Evolutionary conservation across 1,140 invertebrate species (phyloP).

Genomic region (Aradophagus sp.): DNA sequence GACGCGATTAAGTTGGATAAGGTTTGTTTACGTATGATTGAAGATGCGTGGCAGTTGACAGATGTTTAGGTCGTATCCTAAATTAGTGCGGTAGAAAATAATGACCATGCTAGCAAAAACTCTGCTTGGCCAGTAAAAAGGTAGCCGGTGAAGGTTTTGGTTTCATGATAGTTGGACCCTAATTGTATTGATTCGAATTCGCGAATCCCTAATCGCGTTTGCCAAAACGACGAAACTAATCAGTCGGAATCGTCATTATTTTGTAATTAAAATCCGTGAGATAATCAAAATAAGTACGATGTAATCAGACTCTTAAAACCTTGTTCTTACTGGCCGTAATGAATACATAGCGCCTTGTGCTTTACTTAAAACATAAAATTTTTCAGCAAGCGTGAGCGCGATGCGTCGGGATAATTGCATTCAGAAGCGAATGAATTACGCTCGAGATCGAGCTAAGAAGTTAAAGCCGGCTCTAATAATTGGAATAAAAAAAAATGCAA

Average conservation of each 20-base stretch:
- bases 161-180: neutral
- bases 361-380: constrained; percentile 19
- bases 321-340: constrained; percentile 3
- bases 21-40: too few species aligned
- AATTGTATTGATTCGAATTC: neutral
- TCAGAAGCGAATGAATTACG: constrained; percentile 35
- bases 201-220: neutral
- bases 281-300: neutral
- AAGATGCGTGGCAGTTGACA: too few species aligned
- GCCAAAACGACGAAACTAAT: too few species aligned
- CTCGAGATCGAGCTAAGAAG: constrained; percentile 46
- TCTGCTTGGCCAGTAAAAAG: too few species aligned
- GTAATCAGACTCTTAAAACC: constrained; percentile 3
- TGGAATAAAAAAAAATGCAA: constrained; percentile 49
- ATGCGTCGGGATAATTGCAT: constrained; percentile 30
- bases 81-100: too few species aligned
- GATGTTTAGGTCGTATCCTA: too few species aligned
- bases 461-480: constrained; percentile 40
- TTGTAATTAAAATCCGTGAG: neutral
- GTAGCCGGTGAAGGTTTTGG: too few species aligned
- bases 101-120: too few species aligned
- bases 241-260: too few species aligned
- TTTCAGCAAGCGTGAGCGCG: constrained; percentile 27
- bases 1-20: too few species aligned
- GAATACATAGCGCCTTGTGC: constrained; percentile 22